Evolutionary conservation across 2,113 vertebrate species (phyloP), one percentile per base, ranked within the genome.

Genomic region (Mus musculus): DNA sequence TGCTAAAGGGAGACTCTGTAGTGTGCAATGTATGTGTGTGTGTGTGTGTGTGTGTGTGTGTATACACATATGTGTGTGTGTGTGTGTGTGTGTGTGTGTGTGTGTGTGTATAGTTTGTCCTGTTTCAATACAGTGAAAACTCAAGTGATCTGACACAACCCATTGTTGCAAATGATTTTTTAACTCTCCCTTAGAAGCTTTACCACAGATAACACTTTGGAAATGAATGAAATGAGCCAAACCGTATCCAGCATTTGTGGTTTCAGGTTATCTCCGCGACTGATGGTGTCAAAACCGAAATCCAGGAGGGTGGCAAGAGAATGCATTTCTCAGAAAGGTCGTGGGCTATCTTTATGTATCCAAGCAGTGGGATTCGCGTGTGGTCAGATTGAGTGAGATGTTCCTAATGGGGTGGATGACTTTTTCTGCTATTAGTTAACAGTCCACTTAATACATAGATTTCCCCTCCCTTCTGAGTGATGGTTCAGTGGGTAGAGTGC

Each of bases 391-490:
- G 88, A 82, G 8, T 19, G 14, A 89, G 61, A 9, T 12, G 65
- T 49, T 90, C 71, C 82, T 63, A 52, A 78, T 33, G 54, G 3
- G 30, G 42, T 36, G 26, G 81, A 77, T 82, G 19, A 46, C 52
- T 88, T 97, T 95, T 80, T 22, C 91, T 88, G 54, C 75, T 14
- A 84, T 85, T 84, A 78, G 24, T 77, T 39, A 76, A 84, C 46
- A 56, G 82, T 67, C 75, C 88, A 13, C 22, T 86, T 59, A 52
- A 84, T 36, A 82, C 4, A 63, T 95, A 42, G 65, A 22, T 36
- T 36, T 24, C 30, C 12, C 26, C 39, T 80, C 61, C 96, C 85
- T 42, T 33, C 26, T 85, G 4, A 1, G 36, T 61, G 36, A 24
- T 82, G 54, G 54, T 22, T 59, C 36, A n/a, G 20, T 13, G 5